Conservation (phyloP, 2,888 invertebrate genomes). For the Oscheius onirici region DNA sequence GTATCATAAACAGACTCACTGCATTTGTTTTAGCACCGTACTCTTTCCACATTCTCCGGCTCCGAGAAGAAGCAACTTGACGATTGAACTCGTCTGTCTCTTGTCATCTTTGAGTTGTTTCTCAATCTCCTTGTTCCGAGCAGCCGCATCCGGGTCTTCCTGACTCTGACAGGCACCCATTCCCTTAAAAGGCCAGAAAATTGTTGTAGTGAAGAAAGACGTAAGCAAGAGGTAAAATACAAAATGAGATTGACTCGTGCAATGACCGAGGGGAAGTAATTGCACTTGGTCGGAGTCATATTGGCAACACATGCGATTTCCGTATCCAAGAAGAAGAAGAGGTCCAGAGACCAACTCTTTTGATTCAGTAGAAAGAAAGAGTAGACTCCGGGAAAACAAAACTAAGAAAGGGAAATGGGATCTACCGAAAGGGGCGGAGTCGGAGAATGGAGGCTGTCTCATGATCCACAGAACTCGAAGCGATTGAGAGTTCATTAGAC, state of each 20-base stretch:
- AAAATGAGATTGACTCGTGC: too few species aligned
- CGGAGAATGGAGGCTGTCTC: too few species aligned
- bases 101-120: slow-evolving; percentile 68
- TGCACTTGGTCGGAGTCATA: background rate
- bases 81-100: slow-evolving; percentile 64
- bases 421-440: too few species aligned
- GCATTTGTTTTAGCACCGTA: slow-evolving; percentile 71
- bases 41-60: slow-evolving; percentile 72
- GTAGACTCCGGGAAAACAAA: background rate
- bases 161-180: slow-evolving; percentile 58
- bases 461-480: too few species aligned
- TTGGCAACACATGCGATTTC: too few species aligned
- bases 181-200: background rate
- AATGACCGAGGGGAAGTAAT: background rate
- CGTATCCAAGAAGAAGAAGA: too few species aligned
- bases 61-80: slow-evolving; percentile 67
- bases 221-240: background rate
- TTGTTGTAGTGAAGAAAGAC: background rate
- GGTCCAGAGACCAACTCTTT: background rate
- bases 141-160: slow-evolving; percentile 50
- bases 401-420: too few species aligned
- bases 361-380: background rate
- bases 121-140: slow-evolving; percentile 66
- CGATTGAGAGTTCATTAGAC: too few species aligned
- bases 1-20: slow-evolving; percentile 44